phyloP scores from a whole-genome alignment of 2,797 vertebrate species.

The Borostomias antarcticus region DNA sequence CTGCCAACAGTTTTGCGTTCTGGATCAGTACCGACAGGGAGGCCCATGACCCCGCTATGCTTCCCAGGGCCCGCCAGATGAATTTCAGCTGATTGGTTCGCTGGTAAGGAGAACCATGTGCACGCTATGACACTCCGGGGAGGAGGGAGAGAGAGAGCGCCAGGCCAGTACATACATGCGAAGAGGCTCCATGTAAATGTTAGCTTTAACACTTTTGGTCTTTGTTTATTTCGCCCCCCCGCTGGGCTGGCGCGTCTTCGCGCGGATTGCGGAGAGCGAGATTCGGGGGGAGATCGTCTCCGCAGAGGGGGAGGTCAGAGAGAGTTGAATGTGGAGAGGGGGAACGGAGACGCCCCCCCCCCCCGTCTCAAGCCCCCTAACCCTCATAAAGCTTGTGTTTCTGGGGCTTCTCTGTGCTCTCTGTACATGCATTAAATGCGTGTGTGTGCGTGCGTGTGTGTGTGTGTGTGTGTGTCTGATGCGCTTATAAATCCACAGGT shows the following conservation, averaged over 20 bases:
- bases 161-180: background rate
- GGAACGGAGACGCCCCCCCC: background rate
- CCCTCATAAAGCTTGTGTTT: constrained; percentile 22
- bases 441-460: constrained; percentile 4
- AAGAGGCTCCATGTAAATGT: constrained; percentile 26
- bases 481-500: background rate
- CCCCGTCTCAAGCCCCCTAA: constrained; percentile 4
- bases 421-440: background rate
- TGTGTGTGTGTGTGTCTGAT: constrained; percentile 1
- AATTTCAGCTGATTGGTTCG: constrained; percentile 42
- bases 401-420: constrained; percentile 11
- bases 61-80: constrained; percentile 34
- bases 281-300: constrained; percentile 1
- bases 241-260: background rate
- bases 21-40: constrained; percentile 29
- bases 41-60: constrained; percentile 16
- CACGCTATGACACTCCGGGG: constrained; percentile 27
- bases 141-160: constrained; percentile 1
- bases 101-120: constrained; percentile 45
- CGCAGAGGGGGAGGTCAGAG: background rate
- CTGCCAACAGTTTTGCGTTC: constrained; percentile 6
- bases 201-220: constrained; percentile 22
- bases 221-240: constrained; percentile 39
- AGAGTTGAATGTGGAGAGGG: constrained; percentile 17
- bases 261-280: constrained; percentile 1